Evolutionary conservation across 2,888 invertebrate genomes (phyloP), one percentile per base, ranked within the genome.

Genomic region (Globia sparganii): DNA sequence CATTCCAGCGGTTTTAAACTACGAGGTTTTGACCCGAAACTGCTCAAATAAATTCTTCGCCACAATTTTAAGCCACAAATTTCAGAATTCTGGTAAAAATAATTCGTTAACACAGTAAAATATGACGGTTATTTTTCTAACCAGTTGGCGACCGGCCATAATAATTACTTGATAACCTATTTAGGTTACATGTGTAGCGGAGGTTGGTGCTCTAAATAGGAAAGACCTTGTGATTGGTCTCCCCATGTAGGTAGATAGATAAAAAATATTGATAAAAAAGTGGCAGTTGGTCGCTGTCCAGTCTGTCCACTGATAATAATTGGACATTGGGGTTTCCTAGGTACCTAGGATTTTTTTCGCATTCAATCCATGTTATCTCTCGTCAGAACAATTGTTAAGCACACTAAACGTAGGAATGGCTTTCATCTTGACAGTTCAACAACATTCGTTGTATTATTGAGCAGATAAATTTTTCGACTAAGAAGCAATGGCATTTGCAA

Each of bases 201-300:
- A 75, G 72, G 61, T 67, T 81, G 72, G 59, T 37, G 65, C 13
- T 67, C 76, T 59, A 58, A 75, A 83, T 76, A 69, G 25, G 43
- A 65, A 49, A 25, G 76, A 66, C 82, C 82, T 85, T 85, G 75
- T 34, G 28, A 62, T 59, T 75, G 68, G 46, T 75, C 43, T 71
- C 59, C 49, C 46, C 34, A 40, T 81, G 68, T 68, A 72, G 61
- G 68, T 72, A 62, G 61, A 21, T 68, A 58, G 80, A 80, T 84
- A 81, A 83, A 81, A 75, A 71, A 8, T 46, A 25, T 9, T 15
- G 85, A 85, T 85, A 85, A 83, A 84, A 84, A 79, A 64, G 6
- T 46, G 64, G 9, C 69, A 6, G 59, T 81, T 73, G 28, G 59
- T 28, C 4, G 56, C 21, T 58, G 61, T 13, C 37, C 28, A 31